phyloP scores from a whole-genome alignment of 2,113 vertebrate genomes.

The Istiophorus platypterus region DNA sequence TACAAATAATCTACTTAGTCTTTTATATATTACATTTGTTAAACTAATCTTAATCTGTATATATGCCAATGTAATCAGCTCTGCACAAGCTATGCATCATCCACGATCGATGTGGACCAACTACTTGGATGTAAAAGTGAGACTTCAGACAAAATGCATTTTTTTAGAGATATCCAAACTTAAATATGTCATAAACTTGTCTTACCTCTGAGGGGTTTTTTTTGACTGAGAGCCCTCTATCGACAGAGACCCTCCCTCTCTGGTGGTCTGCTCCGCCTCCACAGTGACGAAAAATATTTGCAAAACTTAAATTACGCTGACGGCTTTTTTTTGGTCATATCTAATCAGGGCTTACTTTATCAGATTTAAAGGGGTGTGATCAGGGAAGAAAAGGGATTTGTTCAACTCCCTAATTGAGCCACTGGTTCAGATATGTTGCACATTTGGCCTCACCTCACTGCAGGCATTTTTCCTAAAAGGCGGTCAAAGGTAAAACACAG shows the following conservation, averaged over 20 bases:
- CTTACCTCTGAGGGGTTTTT: conserved; percentile 29
- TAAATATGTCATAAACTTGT: not conserved
- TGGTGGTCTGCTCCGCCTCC: not conserved
- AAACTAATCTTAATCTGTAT: not conserved
- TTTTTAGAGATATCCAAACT: not conserved
- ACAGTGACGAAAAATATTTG: not conserved
- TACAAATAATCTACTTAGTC: not conserved
- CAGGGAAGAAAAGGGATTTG: not conserved
- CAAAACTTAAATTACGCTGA: not conserved
- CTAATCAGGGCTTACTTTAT: not conserved
- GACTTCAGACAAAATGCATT: not conserved
- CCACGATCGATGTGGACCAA: not conserved
- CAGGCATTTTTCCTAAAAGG: not conserved
- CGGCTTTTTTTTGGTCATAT: not conserved
- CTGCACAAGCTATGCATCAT: not conserved
- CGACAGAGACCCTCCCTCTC: not conserved
- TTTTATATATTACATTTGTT: not conserved
- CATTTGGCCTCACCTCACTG: not conserved
- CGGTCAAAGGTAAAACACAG: not conserved
- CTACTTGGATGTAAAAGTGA: no score
- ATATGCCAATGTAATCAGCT: not conserved
- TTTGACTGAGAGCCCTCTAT: not conserved
- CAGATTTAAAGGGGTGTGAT: not conserved
- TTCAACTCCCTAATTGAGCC: not conserved
- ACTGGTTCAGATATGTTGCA: not conserved